Percentiles rank a stretch among this genome's conserved stretches.
These are phyloP conservation scores for Corythornis madagascariensis DNA, from an alignment of 2,113 vertebrate species.

Conservation along the genomic window DNA sequence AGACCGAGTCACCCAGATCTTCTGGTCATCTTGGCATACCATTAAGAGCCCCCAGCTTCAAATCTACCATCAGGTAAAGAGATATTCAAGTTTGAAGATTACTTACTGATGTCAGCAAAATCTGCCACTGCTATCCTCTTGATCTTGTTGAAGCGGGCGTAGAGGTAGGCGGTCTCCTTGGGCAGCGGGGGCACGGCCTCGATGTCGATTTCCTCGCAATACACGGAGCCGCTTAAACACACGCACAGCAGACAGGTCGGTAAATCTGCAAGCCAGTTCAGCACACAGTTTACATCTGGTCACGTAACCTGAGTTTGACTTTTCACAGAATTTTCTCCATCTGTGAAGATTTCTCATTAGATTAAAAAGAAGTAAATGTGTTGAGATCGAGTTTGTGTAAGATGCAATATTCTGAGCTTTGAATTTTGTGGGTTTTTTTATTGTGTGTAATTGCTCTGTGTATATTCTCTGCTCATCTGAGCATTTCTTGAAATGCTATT, in stretches of 20 bases:
- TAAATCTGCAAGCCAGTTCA: slow-evolving; percentile 76
- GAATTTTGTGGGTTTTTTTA: neutral
- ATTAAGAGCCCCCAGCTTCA: neutral
- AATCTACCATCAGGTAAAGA: neutral
- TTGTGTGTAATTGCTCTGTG: rapidly evolving
- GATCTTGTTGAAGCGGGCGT: slow-evolving; percentile 96
- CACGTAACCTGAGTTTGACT: neutral
- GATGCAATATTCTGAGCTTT: neutral
- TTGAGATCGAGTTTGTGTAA: neutral
- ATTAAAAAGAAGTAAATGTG: neutral
- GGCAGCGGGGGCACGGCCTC: slow-evolving; percentile 88
- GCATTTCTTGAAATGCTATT: neutral
- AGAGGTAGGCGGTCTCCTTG: slow-evolving; percentile 94
- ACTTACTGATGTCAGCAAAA: slow-evolving; percentile 90
- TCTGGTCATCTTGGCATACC: neutral
- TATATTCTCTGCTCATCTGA: neutral
- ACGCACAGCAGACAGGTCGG: slow-evolving; percentile 95
- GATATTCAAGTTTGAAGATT: neutral
- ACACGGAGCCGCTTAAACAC: slow-evolving; percentile 94
- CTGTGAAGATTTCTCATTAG: neutral
- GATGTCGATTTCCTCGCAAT: slow-evolving; percentile 93
- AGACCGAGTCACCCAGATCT: too few species aligned
- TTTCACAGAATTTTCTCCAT: neutral
- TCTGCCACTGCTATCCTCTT: slow-evolving; percentile 88
- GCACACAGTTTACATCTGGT: neutral